Evolutionary conservation across 2,888 invertebrate species (phyloP).

Genomic region (Lepetodrilus schrolli): DNA sequence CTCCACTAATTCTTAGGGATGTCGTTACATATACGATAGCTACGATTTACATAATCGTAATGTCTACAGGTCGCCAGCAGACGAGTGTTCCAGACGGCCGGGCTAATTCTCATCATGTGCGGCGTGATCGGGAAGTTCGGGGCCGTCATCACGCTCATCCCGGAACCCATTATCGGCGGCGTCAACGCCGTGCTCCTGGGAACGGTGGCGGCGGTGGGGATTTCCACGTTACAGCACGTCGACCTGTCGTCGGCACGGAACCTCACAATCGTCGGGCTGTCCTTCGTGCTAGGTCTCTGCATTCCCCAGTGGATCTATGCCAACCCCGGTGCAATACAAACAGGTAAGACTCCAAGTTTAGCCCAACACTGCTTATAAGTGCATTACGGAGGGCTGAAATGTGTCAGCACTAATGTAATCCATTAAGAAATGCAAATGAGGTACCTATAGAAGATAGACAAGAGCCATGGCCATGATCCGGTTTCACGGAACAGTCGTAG

Average conservation of each 20-base stretch:
- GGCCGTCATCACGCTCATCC: conserved; percentile 77
- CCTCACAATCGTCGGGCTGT: conserved; percentile 90
- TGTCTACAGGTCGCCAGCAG: conserved; percentile 76
- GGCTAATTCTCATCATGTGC: conserved; percentile 74
- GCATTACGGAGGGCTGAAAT: too few relatives aligned
- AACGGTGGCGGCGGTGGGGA: conserved; percentile 70
- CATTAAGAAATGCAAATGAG: too few relatives aligned
- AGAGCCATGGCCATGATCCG: too few relatives aligned
- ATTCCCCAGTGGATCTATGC: conserved; percentile 67
- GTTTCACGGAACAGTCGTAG: too few relatives aligned
- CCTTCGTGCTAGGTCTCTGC: conserved; percentile 87
- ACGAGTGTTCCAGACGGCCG: conserved; percentile 75
- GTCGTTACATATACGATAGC: too few relatives aligned
- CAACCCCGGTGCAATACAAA: conserved; percentile 49
- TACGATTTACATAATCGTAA: too few relatives aligned
- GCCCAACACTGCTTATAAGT: too few relatives aligned
- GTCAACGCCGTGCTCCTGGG: conserved; percentile 68
- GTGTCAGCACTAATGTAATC: too few relatives aligned
- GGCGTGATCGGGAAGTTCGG: conserved; percentile 77
- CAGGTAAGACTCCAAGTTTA: conserved; percentile 59
- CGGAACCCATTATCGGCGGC: conserved; percentile 77
- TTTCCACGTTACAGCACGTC: conserved; percentile 77
- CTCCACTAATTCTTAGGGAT: too few relatives aligned
- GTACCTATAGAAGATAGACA: too few relatives aligned
- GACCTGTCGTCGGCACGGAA: conserved; percentile 89